These are phyloP conservation scores for Entomyzon cyanotis DNA, from an alignment of 2,113 vertebrate species.

Conservation along the genomic window DNA sequence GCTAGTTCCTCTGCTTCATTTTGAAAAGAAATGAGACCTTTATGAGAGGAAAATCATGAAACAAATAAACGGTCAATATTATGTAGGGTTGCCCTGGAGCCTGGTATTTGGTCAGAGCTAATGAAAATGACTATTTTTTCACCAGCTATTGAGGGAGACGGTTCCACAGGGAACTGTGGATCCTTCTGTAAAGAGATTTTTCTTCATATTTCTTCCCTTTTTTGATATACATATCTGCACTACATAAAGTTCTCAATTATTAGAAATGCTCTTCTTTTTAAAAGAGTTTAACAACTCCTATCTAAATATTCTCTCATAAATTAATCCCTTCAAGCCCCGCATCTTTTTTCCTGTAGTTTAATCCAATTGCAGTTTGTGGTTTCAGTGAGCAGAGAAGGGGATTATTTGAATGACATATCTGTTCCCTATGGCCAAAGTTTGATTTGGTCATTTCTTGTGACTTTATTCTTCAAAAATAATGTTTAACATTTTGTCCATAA, in stretches of 20 bases:
- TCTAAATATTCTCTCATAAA: background rate
- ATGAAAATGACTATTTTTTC: background rate
- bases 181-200: background rate
- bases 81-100: background rate
- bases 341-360: background rate
- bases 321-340: background rate
- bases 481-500: background rate
- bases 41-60: background rate
- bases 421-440: background rate
- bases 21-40: background rate
- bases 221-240: background rate
- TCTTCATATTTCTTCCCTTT: background rate
- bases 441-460: background rate
- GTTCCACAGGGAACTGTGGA: background rate
- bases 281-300: background rate
- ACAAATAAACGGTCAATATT: background rate
- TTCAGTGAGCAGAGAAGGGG: background rate
- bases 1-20: background rate
- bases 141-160: background rate
- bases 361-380: background rate
- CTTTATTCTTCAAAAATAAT: background rate
- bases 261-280: background rate
- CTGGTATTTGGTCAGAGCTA: background rate
- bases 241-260: background rate
- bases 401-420: background rate